Evolutionary conservation across 1,140 invertebrate genomes (phyloP), one percentile per base, ranked within the genome.

Genomic region (Papilio machaon): DNA sequence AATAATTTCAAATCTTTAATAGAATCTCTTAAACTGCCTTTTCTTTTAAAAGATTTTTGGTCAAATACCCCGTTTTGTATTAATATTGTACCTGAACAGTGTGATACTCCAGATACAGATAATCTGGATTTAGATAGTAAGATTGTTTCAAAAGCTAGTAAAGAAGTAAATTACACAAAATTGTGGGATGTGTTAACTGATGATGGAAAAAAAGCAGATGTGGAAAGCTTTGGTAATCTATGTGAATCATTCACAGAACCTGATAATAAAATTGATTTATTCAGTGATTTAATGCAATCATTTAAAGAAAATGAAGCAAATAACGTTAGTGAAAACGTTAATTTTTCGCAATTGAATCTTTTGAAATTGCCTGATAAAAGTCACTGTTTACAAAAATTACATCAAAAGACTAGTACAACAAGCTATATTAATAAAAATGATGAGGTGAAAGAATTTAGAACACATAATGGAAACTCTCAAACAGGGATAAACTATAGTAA

Each of bases 141-240:
- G 54, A 81, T 58, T 10, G 80, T 96, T 96, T 23, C 96, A 60
- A 96, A 97, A 87, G 96, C 96, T 38, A 96, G 97, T 43, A 96
- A 98, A 95, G 97, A 98, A 79, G n/a, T 17, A 49, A 79, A 81
- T 70, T 60, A 60, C 81, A 30, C 80, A 74, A 79, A 87, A 70
- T 73, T 92, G 43, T 92, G 90, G 88, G 60, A 90, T 78, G 76
- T 81, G 70, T 81, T 89, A 73, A 86, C 83, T 78, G 73, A 80
- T 81, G 70, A 85, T 47, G 79, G 70, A 19, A 64, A 80, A 19
- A 77, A 64, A 43, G 52, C 38, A 73, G 78, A 82, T 10, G 49
- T 90, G 43, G 86, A 90, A 83, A 86, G 70, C 23, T 92, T 92
- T 89, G 84, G 88, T 47, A 81, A 84, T 70, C 74, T 91, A 23